Base-by-base conservation (phyloP, 2,888 invertebrate genomes). In the Sussaba pulchella region DNA sequence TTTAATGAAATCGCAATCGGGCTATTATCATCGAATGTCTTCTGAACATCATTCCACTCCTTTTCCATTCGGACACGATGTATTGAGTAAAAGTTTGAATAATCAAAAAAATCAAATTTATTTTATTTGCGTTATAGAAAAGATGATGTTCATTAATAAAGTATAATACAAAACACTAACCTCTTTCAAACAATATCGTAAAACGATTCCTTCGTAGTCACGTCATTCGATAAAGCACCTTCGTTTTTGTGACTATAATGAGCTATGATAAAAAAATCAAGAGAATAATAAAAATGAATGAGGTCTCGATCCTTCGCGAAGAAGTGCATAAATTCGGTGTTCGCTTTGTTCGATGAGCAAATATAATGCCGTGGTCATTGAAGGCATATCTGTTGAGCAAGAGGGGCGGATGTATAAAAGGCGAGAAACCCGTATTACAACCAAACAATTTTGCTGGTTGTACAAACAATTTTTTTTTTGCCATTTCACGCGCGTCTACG, bases 401-500 rank as follows among this genome's bases (percentile, higher is more conserved):
- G 14, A 54, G 14, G n/a, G 26, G 26, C 31, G 54, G 54, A 26
- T 6, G 31, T 14, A 54, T 54, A 54, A 31, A 54, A 54, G 31
- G 54, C 26, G 54, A 54, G 54, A 54, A 54, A 54, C 54, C 14
- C 54, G 24, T 39, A 52, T 67, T 50, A 1, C 36, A 24, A 12
- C 39, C 39, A 41, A 67, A n/a, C 5, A 10, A n/a, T 52, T 67
- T 12, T 41, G 14, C 59, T 19, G 63, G 21, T 43, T 31, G 6
- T 31, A 31, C 31, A 31, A 5, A 31, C 31, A 31, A 5, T 31
- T 31, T 31, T 45, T 70, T 59, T 71, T 61, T 71, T 45, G 43
- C 47, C 8, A 45, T 59, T 47, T 43, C 59, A 47, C 59, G 31
- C 57, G 57, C 71, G 59, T 45, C 59, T 39, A 26, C 17, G 47